A percentile compares a stretch with the other conserved stretches of the same genome.
These are phyloP conservation scores for Ophion costatus DNA, from an alignment of 2,888 invertebrate genomes.

Conservation along the genomic window DNA sequence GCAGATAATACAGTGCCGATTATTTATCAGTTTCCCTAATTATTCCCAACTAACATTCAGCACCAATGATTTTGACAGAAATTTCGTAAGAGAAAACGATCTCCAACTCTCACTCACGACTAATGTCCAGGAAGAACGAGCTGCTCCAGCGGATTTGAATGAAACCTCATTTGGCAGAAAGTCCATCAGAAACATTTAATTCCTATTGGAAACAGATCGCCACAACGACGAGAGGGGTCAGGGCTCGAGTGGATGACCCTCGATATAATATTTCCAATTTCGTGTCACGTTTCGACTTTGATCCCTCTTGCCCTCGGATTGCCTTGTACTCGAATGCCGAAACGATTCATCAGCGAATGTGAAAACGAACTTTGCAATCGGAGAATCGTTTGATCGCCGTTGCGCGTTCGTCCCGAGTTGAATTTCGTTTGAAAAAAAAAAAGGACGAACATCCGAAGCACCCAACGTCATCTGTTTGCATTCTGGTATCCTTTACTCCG, in stretches of 20 bases:
- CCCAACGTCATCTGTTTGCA: not conserved
- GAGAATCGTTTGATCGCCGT: conserved; percentile 38
- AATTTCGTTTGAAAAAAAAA: conserved; percentile 10
- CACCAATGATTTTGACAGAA: too few species aligned
- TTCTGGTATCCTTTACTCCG: conserved; percentile 7
- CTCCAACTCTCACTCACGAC: too few species aligned
- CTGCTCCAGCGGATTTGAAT: not conserved
- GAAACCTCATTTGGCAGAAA: not conserved
- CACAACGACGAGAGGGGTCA: not conserved
- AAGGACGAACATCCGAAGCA: not conserved
- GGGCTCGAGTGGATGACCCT: not conserved
- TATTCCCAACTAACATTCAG: too few species aligned
- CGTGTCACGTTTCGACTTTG: not conserved
- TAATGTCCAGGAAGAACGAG: not conserved
- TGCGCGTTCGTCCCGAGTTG: not conserved
- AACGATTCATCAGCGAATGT: conserved; percentile 19
- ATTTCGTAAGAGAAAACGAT: too few species aligned
- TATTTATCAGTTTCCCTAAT: too few species aligned
- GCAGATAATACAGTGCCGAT: too few species aligned
- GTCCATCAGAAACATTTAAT: not conserved
- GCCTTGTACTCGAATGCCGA: conserved; percentile 11
- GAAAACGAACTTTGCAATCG: conserved; percentile 3
- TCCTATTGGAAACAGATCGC: conserved; percentile 2
- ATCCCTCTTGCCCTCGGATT: conserved; percentile 1
- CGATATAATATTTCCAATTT: conserved; percentile 16